Evolutionary conservation across 1,140 invertebrate species (phyloP).

Genomic region (Drosophila lini): DNA sequence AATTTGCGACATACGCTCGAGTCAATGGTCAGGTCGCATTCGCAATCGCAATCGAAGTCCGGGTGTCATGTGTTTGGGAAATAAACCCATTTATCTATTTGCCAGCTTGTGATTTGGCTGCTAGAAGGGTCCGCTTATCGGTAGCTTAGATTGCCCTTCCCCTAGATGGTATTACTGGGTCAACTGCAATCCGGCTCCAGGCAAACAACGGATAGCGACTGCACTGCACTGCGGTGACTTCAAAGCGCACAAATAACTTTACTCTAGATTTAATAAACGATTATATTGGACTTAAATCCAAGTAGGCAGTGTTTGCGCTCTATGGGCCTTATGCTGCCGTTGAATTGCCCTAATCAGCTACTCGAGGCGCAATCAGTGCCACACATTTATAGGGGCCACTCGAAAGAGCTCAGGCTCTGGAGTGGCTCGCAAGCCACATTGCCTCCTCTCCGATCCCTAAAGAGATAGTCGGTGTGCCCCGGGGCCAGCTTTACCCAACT

Average conservation of each 20-base stretch:
- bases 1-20: constrained; percentile 81
- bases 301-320: constrained; percentile 55
- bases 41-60: constrained; percentile 8
- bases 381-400: constrained; percentile 68
- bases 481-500: constrained; percentile 29
- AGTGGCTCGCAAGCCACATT: constrained; percentile 44
- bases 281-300: constrained; percentile 77
- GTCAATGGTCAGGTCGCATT: constrained; percentile 59
- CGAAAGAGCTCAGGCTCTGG: constrained; percentile 50
- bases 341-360: constrained; percentile 65
- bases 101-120: constrained; percentile 55
- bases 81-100: constrained; percentile 79
- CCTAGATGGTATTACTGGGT: constrained; percentile 59
- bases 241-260: constrained; percentile 74
- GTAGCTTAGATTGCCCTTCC: constrained; percentile 24
- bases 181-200: constrained; percentile 37
- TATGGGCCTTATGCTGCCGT: constrained; percentile 12
- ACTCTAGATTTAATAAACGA: constrained; percentile 82
- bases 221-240: constrained; percentile 46
- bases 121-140: constrained; percentile 15
- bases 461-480: constrained; percentile 32
- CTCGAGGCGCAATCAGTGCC: constrained; percentile 69
- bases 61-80: constrained; percentile 59
- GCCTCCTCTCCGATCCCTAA: constrained; percentile 5
- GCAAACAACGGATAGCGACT: constrained; percentile 25